Conservation (phyloP, 2,113 vertebrate genomes). For the Mesoclemmys tuberculata region DNA sequence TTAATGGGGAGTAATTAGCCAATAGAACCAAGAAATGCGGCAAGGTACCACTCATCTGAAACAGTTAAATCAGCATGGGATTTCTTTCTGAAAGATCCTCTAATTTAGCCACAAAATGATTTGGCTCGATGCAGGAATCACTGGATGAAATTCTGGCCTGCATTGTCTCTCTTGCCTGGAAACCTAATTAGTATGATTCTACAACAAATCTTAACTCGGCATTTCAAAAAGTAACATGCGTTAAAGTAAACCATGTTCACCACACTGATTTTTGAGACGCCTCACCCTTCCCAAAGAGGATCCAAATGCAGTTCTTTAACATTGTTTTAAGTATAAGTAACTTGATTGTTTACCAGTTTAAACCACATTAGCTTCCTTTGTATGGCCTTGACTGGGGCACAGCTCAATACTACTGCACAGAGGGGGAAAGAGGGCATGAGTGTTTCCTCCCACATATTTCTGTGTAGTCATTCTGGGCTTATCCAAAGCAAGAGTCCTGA, state of each 20-base stretch:
- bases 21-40: neutral
- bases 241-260: neutral
- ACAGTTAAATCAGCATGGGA: neutral
- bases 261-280: neutral
- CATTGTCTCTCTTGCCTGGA: neutral
- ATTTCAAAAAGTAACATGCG: neutral
- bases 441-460: too few species aligned
- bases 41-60: neutral
- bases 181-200: neutral
- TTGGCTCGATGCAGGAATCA: neutral
- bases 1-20: neutral
- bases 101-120: neutral
- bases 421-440: neutral
- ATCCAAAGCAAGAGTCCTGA: too few species aligned
- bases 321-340: neutral
- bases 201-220: neutral
- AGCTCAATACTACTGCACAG: neutral
- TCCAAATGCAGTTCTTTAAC: neutral
- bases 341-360: constrained; percentile 59
- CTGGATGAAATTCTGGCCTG: neutral
- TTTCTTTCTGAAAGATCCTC: neutral
- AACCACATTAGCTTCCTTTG: constrained; percentile 26
- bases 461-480: too few species aligned
- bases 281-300: neutral
- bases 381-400: neutral